Conservation (phyloP, 2,797 vertebrate species). For the Gymnoscopelus microlampas region DNA sequence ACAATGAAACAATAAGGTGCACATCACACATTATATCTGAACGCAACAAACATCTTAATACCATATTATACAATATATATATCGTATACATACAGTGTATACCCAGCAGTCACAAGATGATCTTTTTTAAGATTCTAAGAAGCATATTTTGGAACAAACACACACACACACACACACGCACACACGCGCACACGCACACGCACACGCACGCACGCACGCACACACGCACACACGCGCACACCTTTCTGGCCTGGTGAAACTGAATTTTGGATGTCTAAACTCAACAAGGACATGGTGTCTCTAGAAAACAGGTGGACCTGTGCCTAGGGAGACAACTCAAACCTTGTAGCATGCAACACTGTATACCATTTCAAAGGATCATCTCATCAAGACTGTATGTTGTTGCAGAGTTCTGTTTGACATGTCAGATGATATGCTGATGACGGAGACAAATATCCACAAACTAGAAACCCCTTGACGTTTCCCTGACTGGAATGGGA, state of each 20-base stretch:
- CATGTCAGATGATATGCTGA: conserved; percentile 1
- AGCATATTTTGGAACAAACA: too few species aligned
- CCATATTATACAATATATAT: too few species aligned
- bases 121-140: too few species aligned
- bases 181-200: too few species aligned
- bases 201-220: too few species aligned
- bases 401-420: background rate
- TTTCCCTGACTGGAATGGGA: background rate
- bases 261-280: background rate
- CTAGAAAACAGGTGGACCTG: background rate
- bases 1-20: too few species aligned
- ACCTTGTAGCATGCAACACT: background rate
- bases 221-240: background rate
- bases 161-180: background rate
- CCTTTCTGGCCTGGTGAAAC: background rate
- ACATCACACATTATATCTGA: too few species aligned
- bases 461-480: too few species aligned
- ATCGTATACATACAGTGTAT: too few species aligned
- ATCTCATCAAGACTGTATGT: background rate
- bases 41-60: too few species aligned
- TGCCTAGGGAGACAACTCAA: background rate
- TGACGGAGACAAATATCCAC: background rate
- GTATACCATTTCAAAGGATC: conserved; percentile 1
- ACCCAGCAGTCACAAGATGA: too few species aligned
- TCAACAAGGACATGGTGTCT: background rate